These are phyloP conservation scores for Subanguina moxae DNA, from an alignment of 1,140 invertebrate species.

Conservation along the genomic window DNA sequence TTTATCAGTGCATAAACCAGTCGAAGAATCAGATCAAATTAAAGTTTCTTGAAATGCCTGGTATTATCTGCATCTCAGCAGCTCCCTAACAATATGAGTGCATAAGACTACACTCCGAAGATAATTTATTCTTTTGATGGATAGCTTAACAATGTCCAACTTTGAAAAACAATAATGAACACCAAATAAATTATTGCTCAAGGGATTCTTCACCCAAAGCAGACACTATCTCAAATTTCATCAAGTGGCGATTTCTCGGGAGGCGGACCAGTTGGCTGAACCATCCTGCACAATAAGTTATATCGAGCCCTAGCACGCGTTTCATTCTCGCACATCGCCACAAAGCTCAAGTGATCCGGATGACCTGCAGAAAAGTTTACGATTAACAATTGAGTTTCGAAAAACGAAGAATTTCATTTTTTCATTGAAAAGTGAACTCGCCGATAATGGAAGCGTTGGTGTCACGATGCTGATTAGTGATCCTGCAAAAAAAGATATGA, in stretches of 20 bases:
- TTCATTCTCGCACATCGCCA: conserved; percentile 87
- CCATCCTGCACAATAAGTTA: conserved; percentile 94
- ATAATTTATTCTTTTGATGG: no score
- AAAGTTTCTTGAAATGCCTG: no score
- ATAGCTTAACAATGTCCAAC: no score
- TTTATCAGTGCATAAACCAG: no score
- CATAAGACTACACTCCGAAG: no score
- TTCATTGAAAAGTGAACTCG: conserved; percentile 63
- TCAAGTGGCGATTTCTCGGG: conserved; percentile 72
- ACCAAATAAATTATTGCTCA: no score
- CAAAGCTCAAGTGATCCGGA: conserved; percentile 66
- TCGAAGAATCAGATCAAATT: no score
- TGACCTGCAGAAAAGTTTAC: conserved; percentile 19
- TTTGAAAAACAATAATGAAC: not conserved
- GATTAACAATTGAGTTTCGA: no score
- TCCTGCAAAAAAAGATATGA: not conserved
- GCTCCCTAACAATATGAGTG: no score
- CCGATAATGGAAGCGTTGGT: conserved; percentile 80
- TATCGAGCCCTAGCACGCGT: conserved; percentile 87
- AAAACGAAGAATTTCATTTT: not conserved
- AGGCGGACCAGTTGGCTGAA: conserved; percentile 94
- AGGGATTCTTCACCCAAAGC: no score
- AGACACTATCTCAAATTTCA: conserved; percentile 9
- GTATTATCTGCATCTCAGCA: no score
- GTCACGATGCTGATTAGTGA: conserved; percentile 86